Base-by-base conservation (phyloP, 2,113 vertebrate species). In the Uria aalge region DNA sequence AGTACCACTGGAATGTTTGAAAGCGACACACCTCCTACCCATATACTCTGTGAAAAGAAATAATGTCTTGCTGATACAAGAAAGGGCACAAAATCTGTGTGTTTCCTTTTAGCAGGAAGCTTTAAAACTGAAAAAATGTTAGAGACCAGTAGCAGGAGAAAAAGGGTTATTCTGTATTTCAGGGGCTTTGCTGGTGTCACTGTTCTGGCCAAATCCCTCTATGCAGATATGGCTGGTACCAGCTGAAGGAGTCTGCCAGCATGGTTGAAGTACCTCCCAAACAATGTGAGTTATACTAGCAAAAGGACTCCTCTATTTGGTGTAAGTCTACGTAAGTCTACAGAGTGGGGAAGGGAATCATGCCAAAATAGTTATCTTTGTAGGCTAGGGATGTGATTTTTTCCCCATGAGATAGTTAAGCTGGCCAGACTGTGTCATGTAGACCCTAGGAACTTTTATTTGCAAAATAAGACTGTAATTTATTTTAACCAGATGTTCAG, bases 401-500 rank as follows among this genome's bases (percentile, higher is more conserved):
- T 97, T 95, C 90, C 94, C 96, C 93, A 94, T 96, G 96, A 96
- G 96, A 97, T 94, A 96, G 94, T 82, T 94, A 45, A 41, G 93
- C 96, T 96, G 93, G 96, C 93, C 93, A 97, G 94, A 96, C 90
- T 91, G 96, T 94, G 92, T 96, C 94, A 82, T 95, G 90, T 96
- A 97, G 96, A 95, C 93, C 96, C 78, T 82, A 95, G 93, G 94
- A 97, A 89, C 93, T 94, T 89, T 91, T 96, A 97, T 94, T 94
- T 97, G 92, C 92, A 95, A 96, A 97, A 91, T 94, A 96, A 95
- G 91, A 85, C 91, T 81, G 79, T 90, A 96, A 97, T 97, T 96
- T 94, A 96, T 97, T 94, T 96, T 94, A 95, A 96, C 86, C 96
- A 97, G 92, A 96, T 97, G 95, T 97, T 96, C 86, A 72, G 92